Evolutionary conservation across 1,140 invertebrate species (phyloP), one percentile per base, ranked within the genome.

Genomic region (Protaetia brevitarsis): DNA sequence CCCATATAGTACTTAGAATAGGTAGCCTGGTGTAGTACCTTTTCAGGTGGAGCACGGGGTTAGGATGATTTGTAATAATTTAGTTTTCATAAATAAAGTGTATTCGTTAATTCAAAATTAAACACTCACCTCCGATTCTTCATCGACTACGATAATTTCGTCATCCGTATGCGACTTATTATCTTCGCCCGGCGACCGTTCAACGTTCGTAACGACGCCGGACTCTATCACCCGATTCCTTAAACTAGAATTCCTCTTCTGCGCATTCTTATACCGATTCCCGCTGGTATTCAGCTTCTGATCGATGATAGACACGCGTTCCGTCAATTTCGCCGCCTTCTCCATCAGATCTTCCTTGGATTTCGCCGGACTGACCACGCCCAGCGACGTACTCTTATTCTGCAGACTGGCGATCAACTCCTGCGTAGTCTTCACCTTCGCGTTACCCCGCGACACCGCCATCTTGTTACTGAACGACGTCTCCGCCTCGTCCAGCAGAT

Each of bases 401-500:
- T 90, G 88, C 65, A 94, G 80, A 73, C 91, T 88, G 34, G 89
- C 89, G 61, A 94, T 82, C 16, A 94, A 76, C 76, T 94, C 89
- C 72, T 92, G 89, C 21, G 92, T 94, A 1, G 92, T 94, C 82
- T 93, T 94, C 1, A 94, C 84, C 81, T 92, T 87, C 66, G 87
- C 85, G 71, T 84, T 87, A 31, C 86, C 81, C 19, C 84, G 82
- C 36, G 86, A 83, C 69, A 84, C 84, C 30, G 85, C 86, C 67
- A 88, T 77, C 75, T 87, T 88, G 70, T 86, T 85, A 69, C 86
- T 87, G 29, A 88, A 78, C 0, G 72, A 75, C 7, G 73, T 81
- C 66, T 84, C 82, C 60, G 86, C 85, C 34, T 85, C 82, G 36
- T 81, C 76, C 4, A 80, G 57, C 6, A 79, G 68, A 70, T 81